phyloP scores from a whole-genome alignment of 2,888 invertebrate species.

The Papilio gigon region DNA sequence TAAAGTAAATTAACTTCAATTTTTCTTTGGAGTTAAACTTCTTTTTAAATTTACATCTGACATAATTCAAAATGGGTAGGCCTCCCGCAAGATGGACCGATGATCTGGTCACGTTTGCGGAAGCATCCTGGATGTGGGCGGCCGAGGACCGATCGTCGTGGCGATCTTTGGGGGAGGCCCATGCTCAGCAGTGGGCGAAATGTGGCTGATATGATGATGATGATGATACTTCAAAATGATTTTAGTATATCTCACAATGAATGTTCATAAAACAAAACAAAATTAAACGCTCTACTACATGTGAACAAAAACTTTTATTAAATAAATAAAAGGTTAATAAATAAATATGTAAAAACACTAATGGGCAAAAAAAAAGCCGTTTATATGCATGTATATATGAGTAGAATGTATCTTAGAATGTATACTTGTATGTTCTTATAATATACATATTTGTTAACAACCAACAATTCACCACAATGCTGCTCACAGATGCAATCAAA shows the following conservation, averaged over 20 bases:
- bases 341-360: background rate
- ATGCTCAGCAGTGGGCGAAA: too few species aligned
- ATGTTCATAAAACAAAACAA: background rate
- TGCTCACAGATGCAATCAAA: background rate
- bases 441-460: background rate
- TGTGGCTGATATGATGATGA: too few species aligned
- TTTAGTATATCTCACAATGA: background rate
- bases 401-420: background rate
- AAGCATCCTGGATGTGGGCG: too few species aligned
- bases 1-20: too few species aligned
- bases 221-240: background rate
- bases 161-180: too few species aligned
- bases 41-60: too few species aligned
- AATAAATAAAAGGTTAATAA: constrained; percentile 6
- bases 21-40: too few species aligned
- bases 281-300: background rate
- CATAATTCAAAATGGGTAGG: too few species aligned
- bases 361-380: background rate
- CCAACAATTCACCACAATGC: background rate
- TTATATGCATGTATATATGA: background rate
- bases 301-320: constrained; percentile 4
- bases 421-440: background rate
- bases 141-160: too few species aligned
- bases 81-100: too few species aligned
- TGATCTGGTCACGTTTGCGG: too few species aligned